These are phyloP conservation scores for Drosophila santomea DNA, from an alignment of 1,140 invertebrate genomes.

Conservation along the genomic window DNA sequence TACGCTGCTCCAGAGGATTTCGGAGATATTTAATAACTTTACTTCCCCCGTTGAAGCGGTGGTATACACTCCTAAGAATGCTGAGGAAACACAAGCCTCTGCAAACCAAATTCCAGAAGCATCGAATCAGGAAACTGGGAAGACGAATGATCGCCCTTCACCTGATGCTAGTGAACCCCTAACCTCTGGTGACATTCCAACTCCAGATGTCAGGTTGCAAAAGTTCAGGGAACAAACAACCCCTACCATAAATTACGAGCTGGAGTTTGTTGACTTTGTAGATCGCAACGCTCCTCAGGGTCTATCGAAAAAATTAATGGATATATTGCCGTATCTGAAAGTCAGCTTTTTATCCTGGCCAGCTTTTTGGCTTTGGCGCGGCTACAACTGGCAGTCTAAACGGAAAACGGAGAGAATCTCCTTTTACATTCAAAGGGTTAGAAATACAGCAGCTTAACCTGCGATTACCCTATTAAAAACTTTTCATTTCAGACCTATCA, in stretches of 20 bases:
- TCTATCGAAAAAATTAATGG: slow-evolving; percentile 50
- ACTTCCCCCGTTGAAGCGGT: no score
- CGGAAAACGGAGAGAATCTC: slow-evolving; percentile 50
- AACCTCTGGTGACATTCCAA: neutral
- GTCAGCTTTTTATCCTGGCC: slow-evolving; percentile 66
- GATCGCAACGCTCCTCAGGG: slow-evolving; percentile 60
- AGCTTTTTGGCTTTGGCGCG: slow-evolving; percentile 66
- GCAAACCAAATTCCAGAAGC: neutral
- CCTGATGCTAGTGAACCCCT: neutral
- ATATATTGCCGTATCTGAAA: slow-evolving; percentile 57
- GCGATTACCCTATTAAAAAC: neutral
- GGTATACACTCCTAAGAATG: neutral
- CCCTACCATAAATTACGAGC: slow-evolving; percentile 23
- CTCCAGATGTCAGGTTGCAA: neutral
- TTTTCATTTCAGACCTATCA: slow-evolving; percentile 58
- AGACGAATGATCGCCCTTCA: neutral
- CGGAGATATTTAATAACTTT: neutral
- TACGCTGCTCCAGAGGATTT: slow-evolving; percentile 13
- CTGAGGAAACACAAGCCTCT: no score
- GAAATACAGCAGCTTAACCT: neutral
- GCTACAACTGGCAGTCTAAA: slow-evolving; percentile 53
- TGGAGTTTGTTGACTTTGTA: slow-evolving; percentile 58
- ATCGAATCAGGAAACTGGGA: neutral
- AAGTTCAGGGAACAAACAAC: neutral
- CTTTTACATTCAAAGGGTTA: slow-evolving; percentile 63